Evolutionary conservation across 2,113 vertebrate genomes (phyloP).

Genomic region (Sphyrna mokarran): DNA sequence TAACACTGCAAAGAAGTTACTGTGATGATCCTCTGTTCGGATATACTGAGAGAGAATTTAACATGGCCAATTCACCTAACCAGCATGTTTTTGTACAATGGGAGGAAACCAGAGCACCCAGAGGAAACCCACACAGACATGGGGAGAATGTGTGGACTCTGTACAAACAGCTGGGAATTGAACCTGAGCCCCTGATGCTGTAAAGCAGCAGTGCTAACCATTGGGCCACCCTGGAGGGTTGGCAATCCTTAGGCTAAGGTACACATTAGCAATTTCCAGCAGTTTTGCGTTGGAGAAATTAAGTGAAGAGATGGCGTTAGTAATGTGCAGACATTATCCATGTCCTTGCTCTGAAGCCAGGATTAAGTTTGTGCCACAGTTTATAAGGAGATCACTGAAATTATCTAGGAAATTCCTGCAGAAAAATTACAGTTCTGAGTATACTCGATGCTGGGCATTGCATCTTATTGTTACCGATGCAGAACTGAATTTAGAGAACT

Average conservation of each 20-base stretch:
- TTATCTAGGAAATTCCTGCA: not conserved
- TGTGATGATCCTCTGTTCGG: no score
- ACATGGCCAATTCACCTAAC: no score
- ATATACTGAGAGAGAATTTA: no score
- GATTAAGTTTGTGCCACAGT: not conserved
- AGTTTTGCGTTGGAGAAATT: not conserved
- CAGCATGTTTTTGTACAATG: no score
- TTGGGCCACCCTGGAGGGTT: not conserved
- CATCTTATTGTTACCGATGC: not conserved
- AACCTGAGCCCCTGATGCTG: no score
- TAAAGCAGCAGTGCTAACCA: no score
- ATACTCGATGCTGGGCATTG: not conserved
- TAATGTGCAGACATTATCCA: not conserved
- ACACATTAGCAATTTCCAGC: not conserved
- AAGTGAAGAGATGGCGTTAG: not conserved
- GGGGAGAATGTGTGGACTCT: no score
- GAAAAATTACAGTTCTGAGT: not conserved
- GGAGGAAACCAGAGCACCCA: no score
- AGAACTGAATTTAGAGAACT: not conserved
- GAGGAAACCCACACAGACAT: no score
- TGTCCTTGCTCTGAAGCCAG: not conserved
- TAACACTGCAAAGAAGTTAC: no score
- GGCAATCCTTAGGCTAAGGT: not conserved
- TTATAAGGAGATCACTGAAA: not conserved
- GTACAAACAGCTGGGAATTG: no score